These are phyloP conservation scores for Paedocypris micromegethes DNA, from an alignment of 2,797 vertebrate species.

Conservation along the genomic window DNA sequence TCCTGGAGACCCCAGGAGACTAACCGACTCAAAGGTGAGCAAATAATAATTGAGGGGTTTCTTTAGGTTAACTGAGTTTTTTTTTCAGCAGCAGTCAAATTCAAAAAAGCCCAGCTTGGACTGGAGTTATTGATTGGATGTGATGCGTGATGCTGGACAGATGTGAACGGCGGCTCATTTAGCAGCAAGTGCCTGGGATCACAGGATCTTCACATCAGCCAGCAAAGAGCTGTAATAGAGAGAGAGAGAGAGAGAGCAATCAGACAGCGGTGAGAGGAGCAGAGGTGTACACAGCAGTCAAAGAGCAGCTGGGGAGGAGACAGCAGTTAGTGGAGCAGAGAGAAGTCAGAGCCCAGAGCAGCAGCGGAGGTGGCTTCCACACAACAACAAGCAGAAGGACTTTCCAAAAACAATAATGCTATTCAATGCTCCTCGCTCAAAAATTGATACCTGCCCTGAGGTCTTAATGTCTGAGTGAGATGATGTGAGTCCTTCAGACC, in stretches of 20 bases:
- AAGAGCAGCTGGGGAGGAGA: constrained; percentile 4
- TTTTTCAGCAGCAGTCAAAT: background rate
- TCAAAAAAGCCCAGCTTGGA: background rate
- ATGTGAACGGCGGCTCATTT: constrained; percentile 9
- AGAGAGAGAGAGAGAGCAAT: background rate
- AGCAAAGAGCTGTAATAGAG: constrained; percentile 5
- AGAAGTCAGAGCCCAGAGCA: background rate
- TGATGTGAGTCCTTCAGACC: background rate
- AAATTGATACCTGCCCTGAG: constrained; percentile 3
- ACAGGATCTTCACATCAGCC: constrained; percentile 13
- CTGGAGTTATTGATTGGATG: constrained; percentile 15
- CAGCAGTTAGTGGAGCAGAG: constrained; percentile 1
- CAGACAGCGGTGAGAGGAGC: background rate
- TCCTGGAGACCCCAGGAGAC: too few species aligned
- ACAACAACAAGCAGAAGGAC: background rate
- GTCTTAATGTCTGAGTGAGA: constrained; percentile 7
- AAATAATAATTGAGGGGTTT: too few species aligned
- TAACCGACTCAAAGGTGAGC: too few species aligned
- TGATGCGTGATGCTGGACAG: constrained; percentile 10
- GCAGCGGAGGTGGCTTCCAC: background rate
- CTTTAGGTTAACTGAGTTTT: background rate
- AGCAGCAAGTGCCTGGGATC: constrained; percentile 3
- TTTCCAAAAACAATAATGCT: background rate
- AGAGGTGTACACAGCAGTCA: background rate
- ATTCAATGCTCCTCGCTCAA: constrained; percentile 1